A percentile compares a stretch with the other conserved stretches of the same genome.
Evolutionary conservation across 2,888 invertebrate species (phyloP).

Genomic region (Pristionchus arcanus): DNA sequence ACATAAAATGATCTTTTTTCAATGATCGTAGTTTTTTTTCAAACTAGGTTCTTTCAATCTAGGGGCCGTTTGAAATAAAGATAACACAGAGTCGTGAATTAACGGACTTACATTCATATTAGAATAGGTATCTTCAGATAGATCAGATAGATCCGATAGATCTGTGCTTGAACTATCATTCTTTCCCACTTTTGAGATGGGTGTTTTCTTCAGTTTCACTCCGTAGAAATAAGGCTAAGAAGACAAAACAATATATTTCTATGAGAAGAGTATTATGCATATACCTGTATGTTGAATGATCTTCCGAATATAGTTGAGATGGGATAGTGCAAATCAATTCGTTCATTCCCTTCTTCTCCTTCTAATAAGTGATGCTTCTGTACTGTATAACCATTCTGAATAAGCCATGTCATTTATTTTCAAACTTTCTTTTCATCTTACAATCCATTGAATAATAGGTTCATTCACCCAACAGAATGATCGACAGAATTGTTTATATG

Average conservation of each 20-base stretch:
- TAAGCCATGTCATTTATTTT: background rate
- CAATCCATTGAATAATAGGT: slow-evolving; percentile 68
- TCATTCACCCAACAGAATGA: slow-evolving; percentile 77
- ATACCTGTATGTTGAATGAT: slow-evolving; percentile 69
- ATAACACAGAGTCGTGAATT: too few species aligned
- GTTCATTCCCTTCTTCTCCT: slow-evolving; percentile 58
- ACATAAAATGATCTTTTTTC: too few species aligned
- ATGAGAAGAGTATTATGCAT: background rate
- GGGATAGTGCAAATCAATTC: slow-evolving; percentile 73
- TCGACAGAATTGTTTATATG: slow-evolving; percentile 73
- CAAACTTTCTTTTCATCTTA: slow-evolving; percentile 41
- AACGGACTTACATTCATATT: slow-evolving; percentile 68
- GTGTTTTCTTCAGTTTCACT: slow-evolving; percentile 60
- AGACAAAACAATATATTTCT: too few species aligned
- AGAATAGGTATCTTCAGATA: slow-evolving; percentile 53
- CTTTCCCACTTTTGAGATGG: background rate
- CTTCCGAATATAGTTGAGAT: slow-evolving; percentile 71
- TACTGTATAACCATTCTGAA: slow-evolving; percentile 58
- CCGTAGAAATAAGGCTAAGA: slow-evolving; percentile 76
- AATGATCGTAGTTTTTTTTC: too few species aligned
- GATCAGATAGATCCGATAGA: too few species aligned
- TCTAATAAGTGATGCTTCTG: slow-evolving; percentile 54
- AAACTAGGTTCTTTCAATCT: too few species aligned
- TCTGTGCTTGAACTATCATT: slow-evolving; percentile 18
- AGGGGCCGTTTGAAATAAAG: too few species aligned